A percentile compares a stretch with the other conserved stretches of the same genome.
Conservation (phyloP, 37 sponge, comb jelly and placozoan genomes). For the Theonella swinhoei region DNA sequence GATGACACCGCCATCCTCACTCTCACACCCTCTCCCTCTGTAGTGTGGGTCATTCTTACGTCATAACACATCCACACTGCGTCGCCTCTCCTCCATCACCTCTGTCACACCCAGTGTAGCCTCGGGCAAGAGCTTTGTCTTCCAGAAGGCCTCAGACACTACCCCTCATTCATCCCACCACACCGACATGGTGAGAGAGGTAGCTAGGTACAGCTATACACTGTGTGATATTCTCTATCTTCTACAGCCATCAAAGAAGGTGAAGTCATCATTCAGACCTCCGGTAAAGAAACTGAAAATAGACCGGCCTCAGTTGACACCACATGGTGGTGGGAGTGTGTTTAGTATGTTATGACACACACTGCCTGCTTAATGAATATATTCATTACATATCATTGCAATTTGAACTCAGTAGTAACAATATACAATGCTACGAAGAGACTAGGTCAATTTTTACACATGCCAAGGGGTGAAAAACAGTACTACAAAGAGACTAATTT, state of each 20-base stretch:
- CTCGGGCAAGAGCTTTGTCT: conserved; percentile 61
- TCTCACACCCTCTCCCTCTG: background rate
- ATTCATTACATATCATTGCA: too few species aligned
- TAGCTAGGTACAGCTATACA: background rate
- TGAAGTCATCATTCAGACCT: background rate
- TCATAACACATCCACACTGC: conserved; percentile 25
- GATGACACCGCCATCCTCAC: background rate
- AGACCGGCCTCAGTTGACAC: background rate
- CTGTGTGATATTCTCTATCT: background rate
- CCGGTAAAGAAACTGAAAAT: background rate
- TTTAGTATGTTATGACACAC: background rate
- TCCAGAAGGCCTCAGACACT: conserved; percentile 44
- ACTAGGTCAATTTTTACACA: too few species aligned
- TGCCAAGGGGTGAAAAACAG: too few species aligned
- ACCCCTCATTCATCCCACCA: background rate
- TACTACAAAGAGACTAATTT: too few species aligned
- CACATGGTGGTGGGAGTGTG: background rate
- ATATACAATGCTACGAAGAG: too few species aligned
- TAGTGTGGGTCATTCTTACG: conserved; percentile 71
- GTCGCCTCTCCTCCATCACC: conserved; percentile 44
- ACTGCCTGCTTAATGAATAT: too few species aligned
- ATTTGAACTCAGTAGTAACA: too few species aligned
- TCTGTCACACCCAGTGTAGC: conserved; percentile 22
- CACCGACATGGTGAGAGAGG: background rate
- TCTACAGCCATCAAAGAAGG: background rate